Percentiles rank a stretch among this genome's conserved stretches.
Evolutionary conservation across 2,888 invertebrate species (phyloP).

Genomic region (Caenorhabditis wallacei): DNA sequence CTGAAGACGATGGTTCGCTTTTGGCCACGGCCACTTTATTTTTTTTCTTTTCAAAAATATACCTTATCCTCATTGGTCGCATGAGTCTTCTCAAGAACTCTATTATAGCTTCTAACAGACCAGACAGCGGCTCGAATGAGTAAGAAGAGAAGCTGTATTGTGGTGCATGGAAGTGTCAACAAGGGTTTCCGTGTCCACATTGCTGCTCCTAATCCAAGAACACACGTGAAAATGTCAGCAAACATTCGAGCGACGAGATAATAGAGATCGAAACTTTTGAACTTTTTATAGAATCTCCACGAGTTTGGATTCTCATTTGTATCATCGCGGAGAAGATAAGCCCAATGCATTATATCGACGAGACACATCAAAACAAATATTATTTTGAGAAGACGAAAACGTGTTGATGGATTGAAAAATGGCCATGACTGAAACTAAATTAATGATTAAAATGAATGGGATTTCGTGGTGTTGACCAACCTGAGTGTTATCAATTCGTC

Average conservation of each 20-base stretch:
- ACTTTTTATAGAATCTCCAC: slow-evolving; percentile 75
- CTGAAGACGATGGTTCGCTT: too few relatives aligned
- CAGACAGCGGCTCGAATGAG: slow-evolving; percentile 72
- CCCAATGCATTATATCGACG: slow-evolving; percentile 77
- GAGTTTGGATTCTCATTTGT: slow-evolving; percentile 70
- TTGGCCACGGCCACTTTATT: too few relatives aligned
- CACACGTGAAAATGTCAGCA: slow-evolving; percentile 77
- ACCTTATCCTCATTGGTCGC: slow-evolving; percentile 72
- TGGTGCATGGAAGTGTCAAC: slow-evolving; percentile 74
- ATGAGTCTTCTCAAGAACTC: slow-evolving; percentile 61
- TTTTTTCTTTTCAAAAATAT: too few relatives aligned
- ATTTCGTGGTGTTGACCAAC: slow-evolving; percentile 9
- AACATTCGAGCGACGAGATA: slow-evolving; percentile 76
- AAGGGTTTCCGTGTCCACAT: slow-evolving; percentile 78
- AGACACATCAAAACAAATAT: slow-evolving; percentile 73
- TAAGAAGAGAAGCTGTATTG: slow-evolving; percentile 73
- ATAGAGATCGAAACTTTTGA: slow-evolving; percentile 72
- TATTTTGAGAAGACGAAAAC: slow-evolving; percentile 64
- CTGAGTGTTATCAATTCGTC: slow-evolving; percentile 59
- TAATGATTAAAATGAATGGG: background rate
- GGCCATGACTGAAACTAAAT: slow-evolving; percentile 60
- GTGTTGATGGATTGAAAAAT: slow-evolving; percentile 63
- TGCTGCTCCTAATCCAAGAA: slow-evolving; percentile 77
- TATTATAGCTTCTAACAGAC: slow-evolving; percentile 69
- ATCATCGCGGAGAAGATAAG: slow-evolving; percentile 75